These are phyloP conservation scores for Pachyrhynchus sulphureomaculatus DNA, from an alignment of 1,140 invertebrate species.

Conservation along the genomic window DNA sequence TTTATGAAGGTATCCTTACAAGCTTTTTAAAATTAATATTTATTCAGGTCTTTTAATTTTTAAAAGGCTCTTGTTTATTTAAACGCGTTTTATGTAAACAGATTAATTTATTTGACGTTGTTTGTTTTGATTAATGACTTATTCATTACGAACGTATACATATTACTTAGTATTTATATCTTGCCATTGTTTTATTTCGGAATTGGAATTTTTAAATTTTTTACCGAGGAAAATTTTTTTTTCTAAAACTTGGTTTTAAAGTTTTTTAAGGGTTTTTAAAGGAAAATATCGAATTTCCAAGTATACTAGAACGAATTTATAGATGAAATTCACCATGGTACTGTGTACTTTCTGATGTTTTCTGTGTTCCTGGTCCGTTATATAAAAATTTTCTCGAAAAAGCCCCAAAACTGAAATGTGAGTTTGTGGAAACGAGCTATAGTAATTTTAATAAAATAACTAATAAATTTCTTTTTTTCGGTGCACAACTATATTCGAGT, in stretches of 20 bases:
- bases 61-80: not conserved
- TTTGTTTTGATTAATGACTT: constrained; percentile 19
- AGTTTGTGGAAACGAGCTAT: constrained; percentile 38
- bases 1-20: not conserved
- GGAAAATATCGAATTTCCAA: not conserved
- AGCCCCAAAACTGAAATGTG: constrained; percentile 43
- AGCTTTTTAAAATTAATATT: constrained; percentile 7
- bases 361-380: constrained; percentile 48
- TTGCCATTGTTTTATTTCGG: not conserved
- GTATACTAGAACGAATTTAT: constrained; percentile 5
- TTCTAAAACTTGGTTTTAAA: too few species aligned
- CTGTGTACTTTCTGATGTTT: constrained; percentile 27
- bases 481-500: not conserved
- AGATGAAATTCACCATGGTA: constrained; percentile 13
- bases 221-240: too few species aligned
- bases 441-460: constrained; percentile 48
- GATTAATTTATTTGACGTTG: not conserved
- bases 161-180: not conserved
- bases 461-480: constrained; percentile 36
- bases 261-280: not conserved
- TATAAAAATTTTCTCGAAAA: constrained; percentile 52
- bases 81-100: not conserved
- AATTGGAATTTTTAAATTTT: too few species aligned
- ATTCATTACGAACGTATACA: not conserved
- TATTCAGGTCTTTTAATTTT: not conserved